These are phyloP conservation scores for Leptopilina syphax DNA, from an alignment of 2,888 invertebrate genomes.

Conservation along the genomic window DNA sequence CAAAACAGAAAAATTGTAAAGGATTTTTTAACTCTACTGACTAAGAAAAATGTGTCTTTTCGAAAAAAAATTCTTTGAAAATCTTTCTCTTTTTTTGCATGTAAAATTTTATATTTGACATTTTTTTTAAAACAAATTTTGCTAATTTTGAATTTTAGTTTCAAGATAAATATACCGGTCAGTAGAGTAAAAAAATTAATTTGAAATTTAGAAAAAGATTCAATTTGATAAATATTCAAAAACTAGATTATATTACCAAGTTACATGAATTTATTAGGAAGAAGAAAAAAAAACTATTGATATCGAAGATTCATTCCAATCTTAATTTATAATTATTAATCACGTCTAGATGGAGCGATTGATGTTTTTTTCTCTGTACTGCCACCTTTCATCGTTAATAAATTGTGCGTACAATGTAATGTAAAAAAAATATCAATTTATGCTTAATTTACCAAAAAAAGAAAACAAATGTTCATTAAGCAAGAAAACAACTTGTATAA, in stretches of 20 bases:
- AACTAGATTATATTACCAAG: too few relatives aligned
- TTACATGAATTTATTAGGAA: background rate
- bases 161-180: too few relatives aligned
- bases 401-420: constrained; percentile 26
- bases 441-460: constrained; percentile 14
- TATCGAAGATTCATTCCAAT: constrained; percentile 29
- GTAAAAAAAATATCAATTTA: constrained; percentile 23
- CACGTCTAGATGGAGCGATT: background rate
- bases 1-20: constrained; percentile 17
- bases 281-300: background rate
- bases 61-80: too few relatives aligned
- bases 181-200: constrained; percentile 8
- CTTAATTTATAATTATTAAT: constrained; percentile 28
- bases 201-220: background rate
- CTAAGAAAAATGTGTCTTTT: background rate
- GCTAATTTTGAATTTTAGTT: too few relatives aligned
- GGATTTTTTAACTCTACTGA: background rate
- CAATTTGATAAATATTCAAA: too few relatives aligned
- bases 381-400: constrained; percentile 26
- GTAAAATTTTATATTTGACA: background rate
- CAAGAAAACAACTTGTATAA: constrained; percentile 28
- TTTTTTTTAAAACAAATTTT: too few relatives aligned
- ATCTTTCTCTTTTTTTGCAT: too few relatives aligned
- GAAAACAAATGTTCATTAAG: background rate
- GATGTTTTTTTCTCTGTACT: constrained; percentile 21